Conservation (phyloP, 2,113 vertebrate genomes). For the Indicator indicator region DNA sequence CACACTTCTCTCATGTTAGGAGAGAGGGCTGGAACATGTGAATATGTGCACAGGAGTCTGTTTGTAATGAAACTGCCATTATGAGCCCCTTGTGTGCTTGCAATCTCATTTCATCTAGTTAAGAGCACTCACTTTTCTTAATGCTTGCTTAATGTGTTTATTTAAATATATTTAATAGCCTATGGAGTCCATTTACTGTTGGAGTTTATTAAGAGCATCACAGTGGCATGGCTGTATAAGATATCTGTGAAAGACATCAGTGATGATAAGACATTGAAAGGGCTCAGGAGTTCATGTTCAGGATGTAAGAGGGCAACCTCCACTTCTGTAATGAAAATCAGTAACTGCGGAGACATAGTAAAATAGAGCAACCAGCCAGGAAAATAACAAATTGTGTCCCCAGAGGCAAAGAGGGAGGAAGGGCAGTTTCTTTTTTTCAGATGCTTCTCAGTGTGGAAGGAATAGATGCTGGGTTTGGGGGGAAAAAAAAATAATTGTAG, state of each 20-base stretch:
- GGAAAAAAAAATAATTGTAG: neutral
- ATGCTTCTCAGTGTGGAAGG: neutral
- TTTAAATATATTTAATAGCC: constrained; percentile 44
- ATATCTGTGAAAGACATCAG: neutral
- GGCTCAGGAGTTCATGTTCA: neutral
- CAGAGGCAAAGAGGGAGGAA: neutral
- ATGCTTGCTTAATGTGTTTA: constrained; percentile 52
- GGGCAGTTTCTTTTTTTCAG: neutral
- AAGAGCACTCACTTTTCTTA: constrained; percentile 42
- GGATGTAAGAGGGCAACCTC: neutral
- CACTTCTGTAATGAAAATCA: neutral
- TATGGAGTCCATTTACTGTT: neutral
- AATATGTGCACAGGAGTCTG: constrained; percentile 16
- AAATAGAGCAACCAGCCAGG: neutral
- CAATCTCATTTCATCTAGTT: constrained; percentile 9
- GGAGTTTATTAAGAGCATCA: neutral
- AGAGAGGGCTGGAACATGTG: constrained; percentile 22
- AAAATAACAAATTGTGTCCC: neutral
- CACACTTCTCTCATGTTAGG: constrained; percentile 56
- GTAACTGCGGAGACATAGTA: neutral
- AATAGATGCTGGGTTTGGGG: neutral
- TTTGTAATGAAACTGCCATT: constrained; percentile 44
- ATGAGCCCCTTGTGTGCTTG: constrained; percentile 13
- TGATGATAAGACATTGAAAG: neutral
- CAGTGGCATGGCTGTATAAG: neutral